These are phyloP conservation scores for Strongylocentrotus purpuratus DNA, from an alignment of 35 echinoderm and acorn worm genomes.

Conservation along the genomic window DNA sequence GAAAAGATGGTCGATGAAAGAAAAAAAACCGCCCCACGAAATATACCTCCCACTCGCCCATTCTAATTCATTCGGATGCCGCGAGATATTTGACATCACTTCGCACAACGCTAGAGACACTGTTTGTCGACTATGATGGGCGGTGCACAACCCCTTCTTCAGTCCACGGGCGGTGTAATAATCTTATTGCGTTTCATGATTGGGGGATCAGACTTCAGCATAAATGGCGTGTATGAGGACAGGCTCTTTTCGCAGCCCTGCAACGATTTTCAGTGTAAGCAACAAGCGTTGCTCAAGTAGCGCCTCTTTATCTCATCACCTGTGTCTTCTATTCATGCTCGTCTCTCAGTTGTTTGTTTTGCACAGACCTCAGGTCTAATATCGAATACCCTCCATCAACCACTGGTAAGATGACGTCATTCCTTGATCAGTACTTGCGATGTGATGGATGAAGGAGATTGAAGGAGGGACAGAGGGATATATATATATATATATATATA, in stretches of 20 bases:
- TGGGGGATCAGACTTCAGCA: background rate
- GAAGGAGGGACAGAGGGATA: no score
- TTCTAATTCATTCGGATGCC: background rate
- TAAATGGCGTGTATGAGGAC: background rate
- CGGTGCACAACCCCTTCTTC: background rate
- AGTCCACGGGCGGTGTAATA: no score
- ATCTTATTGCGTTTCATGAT: background rate
- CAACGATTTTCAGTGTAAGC: background rate
- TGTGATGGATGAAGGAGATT: background rate
- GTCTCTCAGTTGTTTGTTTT: background rate
- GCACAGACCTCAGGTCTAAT: background rate
- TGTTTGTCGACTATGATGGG: background rate
- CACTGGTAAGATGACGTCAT: background rate
- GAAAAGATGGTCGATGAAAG: background rate
- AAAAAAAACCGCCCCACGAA: background rate
- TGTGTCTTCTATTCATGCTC: background rate
- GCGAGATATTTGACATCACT: background rate
- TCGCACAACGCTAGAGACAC: background rate
- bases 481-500: no score
- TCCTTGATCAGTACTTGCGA: background rate
- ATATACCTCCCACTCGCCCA: background rate
- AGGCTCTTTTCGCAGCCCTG: background rate
- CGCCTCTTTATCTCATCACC: background rate
- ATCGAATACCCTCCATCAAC: background rate
- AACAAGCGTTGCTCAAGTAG: slow-evolving; percentile 2